Percentiles rank a stretch among this genome's conserved stretches.
These are phyloP conservation scores for Panthera uncia DNA, from an alignment of 2,113 vertebrate species.

Conservation along the genomic window DNA sequence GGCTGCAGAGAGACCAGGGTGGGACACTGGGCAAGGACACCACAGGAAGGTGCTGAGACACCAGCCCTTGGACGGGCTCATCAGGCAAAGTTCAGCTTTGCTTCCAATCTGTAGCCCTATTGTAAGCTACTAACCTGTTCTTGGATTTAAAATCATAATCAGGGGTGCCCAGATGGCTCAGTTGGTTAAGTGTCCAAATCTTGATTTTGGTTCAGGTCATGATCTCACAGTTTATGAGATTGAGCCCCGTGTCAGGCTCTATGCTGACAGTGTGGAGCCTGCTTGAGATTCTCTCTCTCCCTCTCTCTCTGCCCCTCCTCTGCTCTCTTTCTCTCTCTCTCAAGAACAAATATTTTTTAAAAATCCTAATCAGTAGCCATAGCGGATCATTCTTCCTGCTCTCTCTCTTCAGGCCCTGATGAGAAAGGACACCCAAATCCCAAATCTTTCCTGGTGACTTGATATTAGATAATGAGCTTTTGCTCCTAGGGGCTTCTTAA, in stretches of 20 bases:
- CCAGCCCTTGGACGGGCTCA: background rate
- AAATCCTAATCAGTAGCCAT: background rate
- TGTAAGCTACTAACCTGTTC: background rate
- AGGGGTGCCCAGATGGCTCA: background rate
- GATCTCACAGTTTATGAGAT: background rate
- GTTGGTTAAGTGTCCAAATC: background rate
- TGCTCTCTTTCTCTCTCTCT: too few species aligned
- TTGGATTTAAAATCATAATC: background rate
- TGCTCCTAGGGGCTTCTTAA: slow-evolving; percentile 14
- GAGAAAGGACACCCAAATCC: background rate
- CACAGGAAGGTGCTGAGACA: background rate
- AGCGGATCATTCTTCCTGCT: accelerated
- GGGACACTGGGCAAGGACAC: background rate
- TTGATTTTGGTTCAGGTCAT: background rate
- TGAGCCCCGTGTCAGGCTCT: background rate
- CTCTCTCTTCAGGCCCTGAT: background rate
- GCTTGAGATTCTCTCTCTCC: too few species aligned
- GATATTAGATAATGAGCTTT: slow-evolving; percentile 14
- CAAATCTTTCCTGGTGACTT: slow-evolving; percentile 17
- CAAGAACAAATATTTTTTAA: background rate
- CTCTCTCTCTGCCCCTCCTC: too few species aligned
- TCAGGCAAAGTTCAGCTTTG: background rate
- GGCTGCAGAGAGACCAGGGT: background rate
- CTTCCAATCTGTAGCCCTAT: background rate
- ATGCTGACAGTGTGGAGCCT: too few species aligned